Conservation (phyloP, 1,140 invertebrate genomes). For the Cylas formicarius region DNA sequence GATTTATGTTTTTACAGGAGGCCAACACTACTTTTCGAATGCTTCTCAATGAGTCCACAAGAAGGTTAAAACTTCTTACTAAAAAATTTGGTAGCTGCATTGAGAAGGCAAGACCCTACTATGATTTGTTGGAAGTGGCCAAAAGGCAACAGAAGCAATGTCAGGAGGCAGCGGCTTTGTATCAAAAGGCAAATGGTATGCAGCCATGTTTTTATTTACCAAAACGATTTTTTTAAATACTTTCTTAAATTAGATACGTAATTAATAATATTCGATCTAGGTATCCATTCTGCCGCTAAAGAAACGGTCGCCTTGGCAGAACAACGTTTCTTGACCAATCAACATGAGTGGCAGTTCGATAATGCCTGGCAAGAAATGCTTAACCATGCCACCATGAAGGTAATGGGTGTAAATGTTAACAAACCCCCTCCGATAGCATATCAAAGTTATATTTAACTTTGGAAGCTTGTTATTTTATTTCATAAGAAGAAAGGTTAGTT, state of each 20-base stretch:
- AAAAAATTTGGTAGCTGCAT: conserved; percentile 83
- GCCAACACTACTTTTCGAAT: conserved; percentile 76
- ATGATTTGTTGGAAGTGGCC: conserved; percentile 67
- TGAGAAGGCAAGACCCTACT: conserved; percentile 85
- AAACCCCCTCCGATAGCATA: no score
- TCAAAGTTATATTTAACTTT: no score
- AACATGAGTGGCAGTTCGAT: conserved; percentile 77
- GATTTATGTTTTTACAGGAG: conserved; percentile 51
- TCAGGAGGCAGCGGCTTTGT: conserved; percentile 84
- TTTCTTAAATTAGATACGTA: no score
- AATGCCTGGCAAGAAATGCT: conserved; percentile 98
- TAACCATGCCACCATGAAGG: conserved; percentile 89
- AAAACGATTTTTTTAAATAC: conserved; percentile 2
- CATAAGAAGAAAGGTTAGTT: no score
- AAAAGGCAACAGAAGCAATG: conserved; percentile 70
- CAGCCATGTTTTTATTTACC: neutral
- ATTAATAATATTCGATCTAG: conserved; percentile 42
- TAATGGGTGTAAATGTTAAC: no score
- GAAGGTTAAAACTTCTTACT: conserved; percentile 72
- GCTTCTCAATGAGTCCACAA: conserved; percentile 76
- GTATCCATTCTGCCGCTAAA: conserved; percentile 87
- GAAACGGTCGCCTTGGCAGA: conserved; percentile 91
- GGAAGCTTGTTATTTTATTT: no score
- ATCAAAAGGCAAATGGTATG: conserved; percentile 83
- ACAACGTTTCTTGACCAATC: conserved; percentile 73